Evolutionary conservation across 2,113 vertebrate species (phyloP).

Genomic region (Poicephalus meyeri): DNA sequence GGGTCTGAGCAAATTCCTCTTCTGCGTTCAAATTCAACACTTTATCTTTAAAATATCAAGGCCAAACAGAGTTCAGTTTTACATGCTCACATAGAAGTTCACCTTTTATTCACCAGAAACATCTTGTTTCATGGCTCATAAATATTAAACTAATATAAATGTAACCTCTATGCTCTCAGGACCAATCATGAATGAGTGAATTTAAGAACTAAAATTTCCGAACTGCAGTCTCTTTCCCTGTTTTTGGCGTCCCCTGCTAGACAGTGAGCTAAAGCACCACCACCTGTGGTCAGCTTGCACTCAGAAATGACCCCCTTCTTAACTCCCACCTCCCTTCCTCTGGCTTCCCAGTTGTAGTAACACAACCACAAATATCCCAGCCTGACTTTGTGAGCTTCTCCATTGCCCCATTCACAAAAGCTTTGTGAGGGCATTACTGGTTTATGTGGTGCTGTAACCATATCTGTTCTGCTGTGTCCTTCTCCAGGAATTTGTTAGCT

Average conservation of each 20-base stretch:
- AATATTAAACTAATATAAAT: slow-evolving; percentile 66
- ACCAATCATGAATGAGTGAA: not conserved
- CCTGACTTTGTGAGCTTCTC: not conserved
- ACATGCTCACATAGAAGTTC: not conserved
- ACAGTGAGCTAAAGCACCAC: not conserved
- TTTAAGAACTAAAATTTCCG: not conserved
- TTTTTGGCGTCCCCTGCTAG: not conserved
- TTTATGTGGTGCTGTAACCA: not conserved
- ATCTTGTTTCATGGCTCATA: slow-evolving; percentile 60
- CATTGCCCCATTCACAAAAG: not conserved
- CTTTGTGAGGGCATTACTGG: not conserved
- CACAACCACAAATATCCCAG: not conserved
- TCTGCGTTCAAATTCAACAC: slow-evolving; percentile 28
- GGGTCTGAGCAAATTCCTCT: not conserved
- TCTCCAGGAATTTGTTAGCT: not conserved
- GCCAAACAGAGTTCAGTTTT: slow-evolving; percentile 39
- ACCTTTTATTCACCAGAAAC: slow-evolving; percentile 51
- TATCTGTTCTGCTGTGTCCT: not conserved
- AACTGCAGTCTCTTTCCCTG: not conserved
- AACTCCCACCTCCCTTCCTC: not conserved
- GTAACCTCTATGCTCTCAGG: slow-evolving; percentile 29
- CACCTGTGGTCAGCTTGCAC: not conserved
- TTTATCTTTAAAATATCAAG: slow-evolving; percentile 24
- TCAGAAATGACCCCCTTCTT: not conserved
- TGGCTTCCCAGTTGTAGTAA: not conserved